A percentile compares a stretch with the other conserved stretches of the same genome.
Evolutionary conservation across 1,140 invertebrate genomes (phyloP).

Genomic region (Trichoplusia ni): DNA sequence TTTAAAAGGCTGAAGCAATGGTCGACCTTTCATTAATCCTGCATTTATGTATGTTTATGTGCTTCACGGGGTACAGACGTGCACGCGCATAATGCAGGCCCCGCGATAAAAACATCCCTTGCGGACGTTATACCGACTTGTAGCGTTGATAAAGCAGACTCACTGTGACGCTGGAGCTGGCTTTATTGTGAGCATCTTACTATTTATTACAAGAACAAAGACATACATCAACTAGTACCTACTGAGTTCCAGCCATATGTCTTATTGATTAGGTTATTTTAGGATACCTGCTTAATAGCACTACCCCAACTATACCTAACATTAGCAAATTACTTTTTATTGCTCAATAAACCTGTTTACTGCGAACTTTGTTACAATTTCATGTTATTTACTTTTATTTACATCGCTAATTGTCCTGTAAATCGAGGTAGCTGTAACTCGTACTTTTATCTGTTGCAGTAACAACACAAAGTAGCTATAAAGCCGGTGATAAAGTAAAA

Average conservation of each 20-base stretch:
- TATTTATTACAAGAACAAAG: no score
- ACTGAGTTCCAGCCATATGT: no score
- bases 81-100: constrained; percentile 18
- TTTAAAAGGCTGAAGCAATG: constrained; percentile 12
- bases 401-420: constrained; percentile 12
- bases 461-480: constrained; percentile 47
- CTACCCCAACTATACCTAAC: no score
- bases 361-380: constrained; percentile 14
- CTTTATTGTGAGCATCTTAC: no score
- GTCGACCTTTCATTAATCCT: constrained; percentile 19
- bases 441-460: constrained; percentile 39
- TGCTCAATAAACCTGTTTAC: constrained; percentile 24
- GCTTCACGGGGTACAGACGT: background rate
- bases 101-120: constrained; percentile 18
- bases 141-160: constrained; percentile 5
- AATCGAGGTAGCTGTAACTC: background rate
- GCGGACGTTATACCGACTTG: constrained; percentile 13
- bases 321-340: constrained; percentile 17
- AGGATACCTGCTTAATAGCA: no score
- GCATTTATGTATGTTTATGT: constrained; percentile 21
- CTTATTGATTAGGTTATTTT: no score
- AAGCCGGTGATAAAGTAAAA: constrained; percentile 67
- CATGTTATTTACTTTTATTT: constrained; percentile 24
- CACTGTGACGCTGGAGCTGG: background rate
- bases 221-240: no score